phyloP scores from a whole-genome alignment of 2,888 invertebrate genomes.

The Platerodrilus igneus region DNA sequence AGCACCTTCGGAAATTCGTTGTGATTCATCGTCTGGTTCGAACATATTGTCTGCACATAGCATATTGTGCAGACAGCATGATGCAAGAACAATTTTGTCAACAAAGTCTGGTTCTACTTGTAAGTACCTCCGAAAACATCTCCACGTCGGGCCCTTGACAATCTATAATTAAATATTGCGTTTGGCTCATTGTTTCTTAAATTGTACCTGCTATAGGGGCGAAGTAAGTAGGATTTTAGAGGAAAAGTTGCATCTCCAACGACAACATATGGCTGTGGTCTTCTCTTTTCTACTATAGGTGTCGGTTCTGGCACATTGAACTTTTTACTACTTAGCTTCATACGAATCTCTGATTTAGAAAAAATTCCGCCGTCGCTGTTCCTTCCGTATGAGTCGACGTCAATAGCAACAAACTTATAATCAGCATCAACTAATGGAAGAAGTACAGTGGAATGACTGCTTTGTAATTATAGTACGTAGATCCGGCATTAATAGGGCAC shows the following conservation, averaged over 20 bases:
- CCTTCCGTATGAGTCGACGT: too few species aligned
- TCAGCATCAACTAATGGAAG: conserved; percentile 5
- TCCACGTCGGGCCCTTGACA: conserved; percentile 9
- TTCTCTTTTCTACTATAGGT: conserved; percentile 4
- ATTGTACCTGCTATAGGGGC: conserved; percentile 8
- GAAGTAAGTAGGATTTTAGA: conserved; percentile 12
- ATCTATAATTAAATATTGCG: conserved; percentile 13
- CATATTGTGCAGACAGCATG: conserved; percentile 1
- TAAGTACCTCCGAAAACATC: conserved; percentile 1
- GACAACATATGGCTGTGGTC: conserved; percentile 10
- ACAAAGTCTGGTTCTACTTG: conserved; percentile 4
- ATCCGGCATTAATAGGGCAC: conserved; percentile 20
- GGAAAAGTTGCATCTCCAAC: conserved; percentile 13
- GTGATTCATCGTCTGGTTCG: too few species aligned
- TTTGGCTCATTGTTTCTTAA: conserved; percentile 8
- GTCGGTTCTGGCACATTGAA: conserved; percentile 9
- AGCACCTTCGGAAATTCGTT: too few species aligned
- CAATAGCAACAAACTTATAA: too few species aligned
- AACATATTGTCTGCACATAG: too few species aligned
- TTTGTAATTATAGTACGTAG: too few species aligned
- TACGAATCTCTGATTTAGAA: too few species aligned
- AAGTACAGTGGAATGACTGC: conserved; percentile 23
- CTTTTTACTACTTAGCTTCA: neutral
- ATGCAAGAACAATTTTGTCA: conserved; percentile 3
- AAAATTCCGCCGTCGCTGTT: conserved; percentile 3